phyloP scores from a whole-genome alignment of 2,113 vertebrate genomes.

The Austrofundulus limnaeus region DNA sequence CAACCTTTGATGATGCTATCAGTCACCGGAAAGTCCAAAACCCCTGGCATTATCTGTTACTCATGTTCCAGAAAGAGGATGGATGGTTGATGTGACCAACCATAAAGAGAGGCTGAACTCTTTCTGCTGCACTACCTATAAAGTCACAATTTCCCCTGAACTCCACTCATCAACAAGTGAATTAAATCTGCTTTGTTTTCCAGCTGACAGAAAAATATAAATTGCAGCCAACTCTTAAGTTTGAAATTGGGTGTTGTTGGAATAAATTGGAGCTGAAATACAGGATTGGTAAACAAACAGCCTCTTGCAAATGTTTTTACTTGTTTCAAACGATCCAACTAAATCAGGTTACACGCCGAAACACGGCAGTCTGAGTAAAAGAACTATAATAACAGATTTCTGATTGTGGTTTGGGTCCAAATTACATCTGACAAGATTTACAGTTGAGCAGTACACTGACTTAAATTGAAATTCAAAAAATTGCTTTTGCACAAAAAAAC shows the following conservation, averaged over 20 bases:
- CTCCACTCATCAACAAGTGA: constrained; percentile 3
- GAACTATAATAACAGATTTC: too few relatives aligned
- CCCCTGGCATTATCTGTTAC: constrained; percentile 28
- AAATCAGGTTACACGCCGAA: too few relatives aligned
- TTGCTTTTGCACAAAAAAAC: not conserved
- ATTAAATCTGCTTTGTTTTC: constrained; percentile 9
- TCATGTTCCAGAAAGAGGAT: constrained; percentile 2
- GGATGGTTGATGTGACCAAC: constrained; percentile 25
- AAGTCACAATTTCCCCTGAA: constrained; percentile 12
- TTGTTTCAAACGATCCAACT: too few relatives aligned
- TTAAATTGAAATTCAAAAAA: constrained; percentile 8
- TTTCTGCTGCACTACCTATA: constrained; percentile 42
- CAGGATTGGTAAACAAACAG: too few relatives aligned
- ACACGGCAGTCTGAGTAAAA: too few relatives aligned
- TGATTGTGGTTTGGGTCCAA: too few relatives aligned
- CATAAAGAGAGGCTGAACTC: constrained; percentile 15
- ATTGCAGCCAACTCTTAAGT: too few relatives aligned
- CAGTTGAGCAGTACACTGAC: not conserved
- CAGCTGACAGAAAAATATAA: too few relatives aligned
- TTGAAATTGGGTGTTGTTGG: too few relatives aligned
- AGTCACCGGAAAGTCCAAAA: constrained; percentile 55
- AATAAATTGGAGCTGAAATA: too few relatives aligned
- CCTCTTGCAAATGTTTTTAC: too few relatives aligned
- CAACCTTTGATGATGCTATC: constrained; percentile 68
- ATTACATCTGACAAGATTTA: constrained; percentile 11